phyloP scores from a whole-genome alignment of 2,888 invertebrate genomes.

The Ormyrus nitidulus region DNA sequence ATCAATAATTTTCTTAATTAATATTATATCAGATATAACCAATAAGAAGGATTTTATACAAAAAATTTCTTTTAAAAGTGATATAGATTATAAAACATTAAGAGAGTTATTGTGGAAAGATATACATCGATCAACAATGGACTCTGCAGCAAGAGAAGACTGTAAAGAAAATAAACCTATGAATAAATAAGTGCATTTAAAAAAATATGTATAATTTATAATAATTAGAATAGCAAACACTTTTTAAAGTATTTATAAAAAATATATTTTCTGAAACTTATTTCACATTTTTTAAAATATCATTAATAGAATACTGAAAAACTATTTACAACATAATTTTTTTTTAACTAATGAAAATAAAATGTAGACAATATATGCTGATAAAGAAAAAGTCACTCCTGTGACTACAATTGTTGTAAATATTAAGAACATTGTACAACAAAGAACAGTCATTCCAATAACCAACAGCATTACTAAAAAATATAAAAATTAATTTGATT shows the following conservation, averaged over 20 bases:
- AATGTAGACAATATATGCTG: conserved; percentile 54
- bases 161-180: conserved; percentile 57
- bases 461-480: conserved; percentile 58
- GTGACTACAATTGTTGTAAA: conserved; percentile 50
- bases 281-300: conserved; percentile 4
- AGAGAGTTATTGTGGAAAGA: conserved; percentile 62
- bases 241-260: conserved; percentile 35
- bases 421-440: conserved; percentile 57
- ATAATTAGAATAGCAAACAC: conserved; percentile 11
- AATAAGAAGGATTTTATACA: conserved; percentile 62
- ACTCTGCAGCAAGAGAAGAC: conserved; percentile 21
- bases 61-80: conserved; percentile 59
- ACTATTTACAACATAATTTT: conserved; percentile 46
- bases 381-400: conserved; percentile 56
- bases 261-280: conserved; percentile 45
- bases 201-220: conserved; percentile 20
- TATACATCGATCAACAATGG: conserved; percentile 58
- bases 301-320: conserved; percentile 46
- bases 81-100: conserved; percentile 54
- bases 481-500: conserved; percentile 35
- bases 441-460: conserved; percentile 57
- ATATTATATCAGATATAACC: conserved; percentile 60
- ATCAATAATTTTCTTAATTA: conserved; percentile 1
- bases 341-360: conserved; percentile 55
- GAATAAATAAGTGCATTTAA: conserved; percentile 43